A percentile compares a stretch with the other conserved stretches of the same genome.
These are phyloP conservation scores for Nanger granti DNA, from an alignment of 2,113 vertebrate genomes.

Conservation along the genomic window DNA sequence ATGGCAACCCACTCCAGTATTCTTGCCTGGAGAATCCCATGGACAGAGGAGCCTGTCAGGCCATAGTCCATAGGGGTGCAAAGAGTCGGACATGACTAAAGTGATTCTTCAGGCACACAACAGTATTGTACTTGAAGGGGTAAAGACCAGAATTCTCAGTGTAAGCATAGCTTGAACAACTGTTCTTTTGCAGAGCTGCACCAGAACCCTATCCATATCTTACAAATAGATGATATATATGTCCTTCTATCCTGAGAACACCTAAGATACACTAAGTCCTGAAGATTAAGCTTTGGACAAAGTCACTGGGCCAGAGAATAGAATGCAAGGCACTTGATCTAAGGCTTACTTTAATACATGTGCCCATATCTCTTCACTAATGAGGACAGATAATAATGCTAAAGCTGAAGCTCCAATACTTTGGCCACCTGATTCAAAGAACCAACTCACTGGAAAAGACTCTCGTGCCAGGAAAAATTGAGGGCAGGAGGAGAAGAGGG, in stretches of 20 bases:
- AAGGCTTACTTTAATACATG: not conserved
- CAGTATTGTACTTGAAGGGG: not conserved
- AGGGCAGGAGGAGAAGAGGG: not conserved
- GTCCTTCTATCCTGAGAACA: not conserved
- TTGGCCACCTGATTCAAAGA: not conserved
- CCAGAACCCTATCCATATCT: not conserved
- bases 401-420: not conserved
- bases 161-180: not conserved
- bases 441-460: not conserved
- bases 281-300: not conserved
- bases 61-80: not conserved
- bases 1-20: not conserved
- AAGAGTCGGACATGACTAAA: not conserved
- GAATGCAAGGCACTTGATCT: not conserved
- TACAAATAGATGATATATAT: not conserved
- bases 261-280: not conserved
- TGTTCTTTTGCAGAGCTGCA: not conserved
- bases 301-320: not conserved
- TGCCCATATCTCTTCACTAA: constrained; percentile 11
- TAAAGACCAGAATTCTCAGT: not conserved
- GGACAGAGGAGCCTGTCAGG: not conserved
- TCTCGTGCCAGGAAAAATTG: not conserved
- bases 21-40: not conserved
- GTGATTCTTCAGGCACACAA: not conserved
- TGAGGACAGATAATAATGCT: not conserved